Evolutionary conservation across 2,113 vertebrate genomes (phyloP).

Genomic region (Rousettus leschenaultii): DNA sequence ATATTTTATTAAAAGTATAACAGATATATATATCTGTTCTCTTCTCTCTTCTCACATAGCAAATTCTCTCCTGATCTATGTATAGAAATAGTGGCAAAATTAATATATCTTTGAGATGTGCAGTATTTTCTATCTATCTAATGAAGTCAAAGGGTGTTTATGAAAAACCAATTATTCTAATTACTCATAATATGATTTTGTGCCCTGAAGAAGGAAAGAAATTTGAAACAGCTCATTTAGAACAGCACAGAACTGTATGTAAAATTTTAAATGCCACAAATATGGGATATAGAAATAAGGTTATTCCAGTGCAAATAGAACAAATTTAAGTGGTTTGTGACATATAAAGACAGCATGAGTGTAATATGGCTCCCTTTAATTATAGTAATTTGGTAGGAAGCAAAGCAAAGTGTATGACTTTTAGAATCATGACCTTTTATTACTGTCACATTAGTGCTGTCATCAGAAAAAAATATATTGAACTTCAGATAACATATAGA

Average conservation of each 20-base stretch:
- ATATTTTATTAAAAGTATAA: slow-evolving; percentile 17
- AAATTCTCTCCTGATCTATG: slow-evolving; percentile 38
- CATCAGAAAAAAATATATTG: background rate
- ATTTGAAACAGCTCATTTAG: slow-evolving; percentile 54
- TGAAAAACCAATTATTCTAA: slow-evolving; percentile 70
- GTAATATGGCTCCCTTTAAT: background rate
- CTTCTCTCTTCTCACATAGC: slow-evolving; percentile 16
- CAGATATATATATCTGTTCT: background rate
- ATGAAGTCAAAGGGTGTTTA: slow-evolving; percentile 66
- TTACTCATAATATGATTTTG: slow-evolving; percentile 53
- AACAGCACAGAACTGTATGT: slow-evolving; percentile 15
- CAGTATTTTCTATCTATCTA: slow-evolving; percentile 62
- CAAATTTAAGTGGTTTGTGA: background rate
- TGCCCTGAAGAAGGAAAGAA: slow-evolving; percentile 52
- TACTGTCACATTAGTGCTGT: background rate
- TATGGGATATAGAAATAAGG: slow-evolving; percentile 27
- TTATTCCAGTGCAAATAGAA: slow-evolving; percentile 32
- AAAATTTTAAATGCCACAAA: slow-evolving; percentile 47
- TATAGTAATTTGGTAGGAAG: slow-evolving; percentile 9
- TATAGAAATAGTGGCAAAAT: slow-evolving; percentile 38
- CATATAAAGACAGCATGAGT: background rate
- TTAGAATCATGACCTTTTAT: background rate
- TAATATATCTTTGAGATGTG: slow-evolving; percentile 42
- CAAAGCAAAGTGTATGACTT: background rate
- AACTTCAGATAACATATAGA: background rate